These are phyloP conservation scores for Aphaenogaster floridana DNA, from an alignment of 1,140 invertebrate genomes.

Conservation along the genomic window DNA sequence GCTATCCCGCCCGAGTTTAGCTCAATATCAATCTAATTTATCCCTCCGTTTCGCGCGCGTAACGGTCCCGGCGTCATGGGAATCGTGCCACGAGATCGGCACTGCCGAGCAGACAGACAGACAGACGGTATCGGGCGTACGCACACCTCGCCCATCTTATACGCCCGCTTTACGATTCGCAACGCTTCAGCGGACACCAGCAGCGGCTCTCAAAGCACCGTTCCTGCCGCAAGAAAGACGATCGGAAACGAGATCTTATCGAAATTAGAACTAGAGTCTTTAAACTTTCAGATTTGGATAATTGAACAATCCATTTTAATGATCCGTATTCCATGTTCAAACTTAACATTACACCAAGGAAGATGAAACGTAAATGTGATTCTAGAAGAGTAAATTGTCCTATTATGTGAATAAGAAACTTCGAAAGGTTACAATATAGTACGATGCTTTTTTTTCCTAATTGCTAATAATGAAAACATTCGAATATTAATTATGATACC, in stretches of 20 bases:
- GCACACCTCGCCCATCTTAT: constrained; percentile 60
- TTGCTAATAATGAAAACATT: not conserved
- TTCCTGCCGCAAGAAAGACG: not conserved
- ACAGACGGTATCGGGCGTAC: constrained; percentile 62
- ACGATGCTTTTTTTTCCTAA: not conserved
- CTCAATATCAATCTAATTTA: constrained; percentile 76
- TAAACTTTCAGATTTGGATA: not conserved
- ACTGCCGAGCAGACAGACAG: constrained; percentile 54
- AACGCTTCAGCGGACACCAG: constrained; percentile 53
- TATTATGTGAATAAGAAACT: not conserved
- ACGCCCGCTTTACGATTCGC: constrained; percentile 64
- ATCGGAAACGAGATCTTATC: not conserved
- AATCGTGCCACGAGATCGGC: constrained; percentile 72
- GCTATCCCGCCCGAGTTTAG: constrained; percentile 67
- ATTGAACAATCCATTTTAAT: not conserved
- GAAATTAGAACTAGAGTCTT: not conserved
- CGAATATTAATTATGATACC: not conserved
- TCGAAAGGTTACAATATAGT: not conserved
- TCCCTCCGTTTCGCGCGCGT: constrained; percentile 57
- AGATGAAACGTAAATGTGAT: not conserved
- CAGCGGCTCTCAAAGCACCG: constrained; percentile 57
- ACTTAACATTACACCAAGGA: not conserved
- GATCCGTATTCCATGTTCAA: not conserved
- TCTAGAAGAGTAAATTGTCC: not conserved
- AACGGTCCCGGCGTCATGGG: constrained; percentile 75